Conservation (phyloP, 2,113 vertebrate genomes). For the Chelonoidis abingdonii region DNA sequence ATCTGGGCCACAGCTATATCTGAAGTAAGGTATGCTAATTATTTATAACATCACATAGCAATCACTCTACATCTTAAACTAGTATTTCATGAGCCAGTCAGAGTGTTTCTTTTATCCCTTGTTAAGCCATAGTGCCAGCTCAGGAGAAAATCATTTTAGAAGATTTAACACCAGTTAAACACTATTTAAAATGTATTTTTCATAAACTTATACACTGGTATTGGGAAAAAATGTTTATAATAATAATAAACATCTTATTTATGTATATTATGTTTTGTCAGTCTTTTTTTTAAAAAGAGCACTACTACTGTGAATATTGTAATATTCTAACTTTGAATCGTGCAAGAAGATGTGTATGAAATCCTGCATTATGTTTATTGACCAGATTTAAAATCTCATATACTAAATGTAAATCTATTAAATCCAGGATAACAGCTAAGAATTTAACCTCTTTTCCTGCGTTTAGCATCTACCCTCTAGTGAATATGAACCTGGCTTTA, state of each 20-base stretch:
- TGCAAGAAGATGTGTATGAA: conserved; percentile 39
- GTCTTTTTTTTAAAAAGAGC: not conserved
- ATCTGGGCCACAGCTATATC: conserved; percentile 65
- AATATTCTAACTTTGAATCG: conserved; percentile 46
- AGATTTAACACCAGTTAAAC: conserved; percentile 71
- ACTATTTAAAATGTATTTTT: conserved; percentile 65
- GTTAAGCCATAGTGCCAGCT: conserved; percentile 63
- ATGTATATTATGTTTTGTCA: not conserved
- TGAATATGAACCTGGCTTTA: conserved; percentile 12
- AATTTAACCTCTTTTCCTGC: conserved; percentile 43
- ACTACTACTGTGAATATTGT: not conserved
- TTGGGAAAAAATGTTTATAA: conserved; percentile 39
- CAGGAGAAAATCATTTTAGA: conserved; percentile 72
- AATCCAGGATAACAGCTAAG: conserved; percentile 48
- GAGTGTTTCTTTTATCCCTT: conserved; percentile 67
- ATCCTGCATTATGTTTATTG: conserved; percentile 46
- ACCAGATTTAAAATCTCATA: conserved; percentile 37
- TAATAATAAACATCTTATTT: conserved; percentile 28
- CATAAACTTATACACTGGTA: conserved; percentile 45
- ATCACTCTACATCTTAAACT: conserved; percentile 65
- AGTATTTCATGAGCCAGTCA: conserved; percentile 69
- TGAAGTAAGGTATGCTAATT: conserved; percentile 73
- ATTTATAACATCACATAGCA: conserved; percentile 73
- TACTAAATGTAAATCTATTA: conserved; percentile 51
- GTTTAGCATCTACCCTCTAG: conserved; percentile 21